Percentiles rank a stretch among this genome's conserved stretches.
Conservation (phyloP, 2,797 vertebrate genomes). For the Sebastes umbrosus region DNA sequence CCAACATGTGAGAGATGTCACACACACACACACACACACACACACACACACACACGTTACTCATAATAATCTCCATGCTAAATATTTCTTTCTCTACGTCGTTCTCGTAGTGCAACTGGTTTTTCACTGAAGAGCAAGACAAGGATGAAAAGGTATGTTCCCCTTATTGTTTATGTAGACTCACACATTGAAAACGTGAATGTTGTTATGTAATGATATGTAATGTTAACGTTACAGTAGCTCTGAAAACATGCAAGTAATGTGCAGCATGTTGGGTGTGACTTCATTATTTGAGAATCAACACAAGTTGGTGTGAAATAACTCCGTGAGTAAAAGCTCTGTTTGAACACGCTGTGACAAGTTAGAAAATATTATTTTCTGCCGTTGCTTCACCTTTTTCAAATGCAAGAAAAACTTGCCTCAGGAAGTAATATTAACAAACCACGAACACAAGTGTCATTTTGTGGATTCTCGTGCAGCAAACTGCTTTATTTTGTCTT, state of each 20-base stretch:
- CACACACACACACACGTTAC: background rate
- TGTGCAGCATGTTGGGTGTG: background rate
- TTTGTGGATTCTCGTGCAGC: background rate
- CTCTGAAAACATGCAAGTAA: background rate
- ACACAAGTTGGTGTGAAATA: background rate
- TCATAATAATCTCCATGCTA: background rate
- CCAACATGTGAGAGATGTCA: conserved; percentile 87
- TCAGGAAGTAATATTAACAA: background rate
- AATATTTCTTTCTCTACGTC: conserved; percentile 18
- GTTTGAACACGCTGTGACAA: background rate
- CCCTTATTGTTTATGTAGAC: background rate
- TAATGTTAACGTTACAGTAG: background rate
- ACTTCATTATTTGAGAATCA: background rate
- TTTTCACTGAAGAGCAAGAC: conserved; percentile 93
- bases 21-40: background rate
- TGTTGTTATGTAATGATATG: background rate
- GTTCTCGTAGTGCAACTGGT: conserved; percentile 88
- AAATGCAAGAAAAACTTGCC: background rate
- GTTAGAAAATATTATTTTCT: background rate
- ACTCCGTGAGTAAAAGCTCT: background rate
- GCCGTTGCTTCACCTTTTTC: background rate
- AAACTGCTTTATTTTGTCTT: background rate
- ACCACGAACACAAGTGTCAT: background rate
- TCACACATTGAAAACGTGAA: background rate
- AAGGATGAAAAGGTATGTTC: conserved; percentile 91